A percentile compares a stretch with the other conserved stretches of the same genome.
phyloP scores from a whole-genome alignment of 2,888 invertebrate species.

The Agonopterix subpropinquella region DNA sequence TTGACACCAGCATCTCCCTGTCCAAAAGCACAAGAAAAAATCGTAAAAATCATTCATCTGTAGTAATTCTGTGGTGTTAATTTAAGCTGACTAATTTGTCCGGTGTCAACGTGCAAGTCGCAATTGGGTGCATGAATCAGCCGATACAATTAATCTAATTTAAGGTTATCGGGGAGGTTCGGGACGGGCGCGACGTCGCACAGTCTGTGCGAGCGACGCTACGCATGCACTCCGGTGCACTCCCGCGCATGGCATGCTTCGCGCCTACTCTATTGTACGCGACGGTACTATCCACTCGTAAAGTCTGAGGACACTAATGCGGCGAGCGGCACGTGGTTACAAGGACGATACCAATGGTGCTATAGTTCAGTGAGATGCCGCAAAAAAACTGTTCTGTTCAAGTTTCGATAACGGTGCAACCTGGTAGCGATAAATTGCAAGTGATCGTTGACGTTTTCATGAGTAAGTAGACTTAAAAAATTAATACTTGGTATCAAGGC shows the following conservation, averaged over 20 bases:
- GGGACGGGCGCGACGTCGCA: constrained; percentile 52
- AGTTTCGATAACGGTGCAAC: constrained; percentile 66
- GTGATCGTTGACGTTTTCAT: constrained; percentile 72
- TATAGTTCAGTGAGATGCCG: constrained; percentile 66
- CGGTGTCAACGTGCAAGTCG: constrained; percentile 57
- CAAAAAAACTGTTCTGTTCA: constrained; percentile 67
- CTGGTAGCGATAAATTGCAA: constrained; percentile 58
- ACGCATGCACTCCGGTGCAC: constrained; percentile 30
- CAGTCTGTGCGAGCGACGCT: constrained; percentile 54
- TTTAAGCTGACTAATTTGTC: constrained; percentile 59
- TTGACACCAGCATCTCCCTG: constrained; percentile 5
- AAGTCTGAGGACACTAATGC: constrained; percentile 3
- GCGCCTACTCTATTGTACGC: constrained; percentile 13
- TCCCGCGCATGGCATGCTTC: constrained; percentile 16
- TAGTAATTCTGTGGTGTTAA: constrained; percentile 46
- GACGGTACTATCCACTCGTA: constrained; percentile 3
- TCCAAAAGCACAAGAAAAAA: constrained; percentile 12
- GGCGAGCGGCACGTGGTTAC: constrained; percentile 16
- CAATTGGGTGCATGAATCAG: constrained; percentile 63
- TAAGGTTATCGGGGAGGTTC: constrained; percentile 68
- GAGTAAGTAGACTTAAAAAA: constrained; percentile 49
- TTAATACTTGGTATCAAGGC: no score
- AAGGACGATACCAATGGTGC: constrained; percentile 37
- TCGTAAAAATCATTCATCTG: constrained; percentile 43
- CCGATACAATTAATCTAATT: constrained; percentile 74